These are phyloP conservation scores for Platygyra sinensis DNA, from an alignment of 64 coral and sea anemone genomes.

Conservation along the genomic window DNA sequence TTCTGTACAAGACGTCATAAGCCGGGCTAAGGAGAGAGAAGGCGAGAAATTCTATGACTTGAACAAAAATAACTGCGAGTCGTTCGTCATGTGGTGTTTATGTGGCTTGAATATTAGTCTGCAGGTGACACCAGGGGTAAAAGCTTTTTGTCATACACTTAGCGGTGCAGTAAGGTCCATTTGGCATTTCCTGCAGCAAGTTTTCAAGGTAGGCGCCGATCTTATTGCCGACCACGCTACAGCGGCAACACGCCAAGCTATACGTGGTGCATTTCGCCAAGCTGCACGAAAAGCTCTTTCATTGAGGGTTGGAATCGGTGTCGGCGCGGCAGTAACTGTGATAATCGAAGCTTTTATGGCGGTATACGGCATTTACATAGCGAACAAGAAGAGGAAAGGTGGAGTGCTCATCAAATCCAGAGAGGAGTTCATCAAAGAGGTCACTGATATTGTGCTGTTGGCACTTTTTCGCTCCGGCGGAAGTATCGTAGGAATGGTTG, in stretches of 20 bases:
- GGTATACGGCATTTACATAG: not conserved
- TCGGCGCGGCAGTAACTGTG: not conserved
- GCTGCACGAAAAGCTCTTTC: not conserved
- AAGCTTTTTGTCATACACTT: not conserved
- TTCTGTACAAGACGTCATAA: slow-evolving; percentile 16
- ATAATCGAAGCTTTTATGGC: slow-evolving; percentile 14
- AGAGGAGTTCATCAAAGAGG: not conserved
- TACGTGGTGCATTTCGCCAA: not conserved
- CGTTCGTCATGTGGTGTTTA: slow-evolving; percentile 57
- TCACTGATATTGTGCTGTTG: not conserved
- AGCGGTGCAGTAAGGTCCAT: not conserved
- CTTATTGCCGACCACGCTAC: slow-evolving; percentile 12
- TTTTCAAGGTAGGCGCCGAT: not conserved
- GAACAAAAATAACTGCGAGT: slow-evolving; percentile 67
- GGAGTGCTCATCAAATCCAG: not conserved
- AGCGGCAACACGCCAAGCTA: not conserved
- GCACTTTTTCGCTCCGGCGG: not conserved
- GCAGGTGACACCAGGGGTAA: too few species aligned
- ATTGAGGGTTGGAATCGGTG: not conserved
- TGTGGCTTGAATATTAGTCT: slow-evolving; percentile 64
- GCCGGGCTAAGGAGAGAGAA: slow-evolving; percentile 8
- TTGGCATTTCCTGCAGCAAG: not conserved
- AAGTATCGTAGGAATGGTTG: slow-evolving; percentile 1
- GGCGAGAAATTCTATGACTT: slow-evolving; percentile 29
- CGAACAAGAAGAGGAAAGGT: not conserved